Evolutionary conservation across 2,888 invertebrate genomes (phyloP), one percentile per base, ranked within the genome.

Genomic region (Perizoma affinitatum): DNA sequence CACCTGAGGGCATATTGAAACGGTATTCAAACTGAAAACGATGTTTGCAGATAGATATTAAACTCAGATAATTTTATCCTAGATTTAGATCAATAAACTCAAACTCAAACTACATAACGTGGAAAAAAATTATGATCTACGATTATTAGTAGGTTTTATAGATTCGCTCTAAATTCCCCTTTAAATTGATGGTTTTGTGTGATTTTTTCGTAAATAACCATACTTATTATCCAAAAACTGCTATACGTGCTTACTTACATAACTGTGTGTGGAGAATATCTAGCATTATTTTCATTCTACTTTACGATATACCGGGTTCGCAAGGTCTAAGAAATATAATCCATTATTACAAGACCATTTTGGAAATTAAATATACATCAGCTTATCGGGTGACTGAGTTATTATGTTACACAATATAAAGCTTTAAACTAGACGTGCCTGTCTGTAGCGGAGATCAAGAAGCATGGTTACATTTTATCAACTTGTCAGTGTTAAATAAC

Each of bases 281-380:
- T 49, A 43, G 54, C 45, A 46, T 58, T 57, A 60, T 52, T 58
- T 50, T 53, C 61, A 61, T 69, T 63, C 61, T 62, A 64, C 3
- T 48, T 55, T 52, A 50, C 56, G 54, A 56, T 58, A 59, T 64
- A 59, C 33, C 45, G 34, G 57, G 54, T 53, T 58, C n/a, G 52
- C 61, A 53, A 65, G 58, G 58, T 51, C 46, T 54, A 54, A 64
- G 52, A 60, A 58, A 59, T 57, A 58, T 54, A 62, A 66, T 61
- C 61, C 53, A 53, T 6, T 49, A 49, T 61, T 65, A 56, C 56
- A 66, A 61, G 44, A 58, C 53, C 50, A 52, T 44, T 56, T 62
- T 44, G 8, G 54, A 61, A 54, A 60, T 54, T 10, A 64, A 66
- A 61, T 62, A 64, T 51, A 11, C 53, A 55, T 46, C 11, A 40